Evolutionary conservation across 2,888 invertebrate species (phyloP).

Genomic region (Nysson spinosus): DNA sequence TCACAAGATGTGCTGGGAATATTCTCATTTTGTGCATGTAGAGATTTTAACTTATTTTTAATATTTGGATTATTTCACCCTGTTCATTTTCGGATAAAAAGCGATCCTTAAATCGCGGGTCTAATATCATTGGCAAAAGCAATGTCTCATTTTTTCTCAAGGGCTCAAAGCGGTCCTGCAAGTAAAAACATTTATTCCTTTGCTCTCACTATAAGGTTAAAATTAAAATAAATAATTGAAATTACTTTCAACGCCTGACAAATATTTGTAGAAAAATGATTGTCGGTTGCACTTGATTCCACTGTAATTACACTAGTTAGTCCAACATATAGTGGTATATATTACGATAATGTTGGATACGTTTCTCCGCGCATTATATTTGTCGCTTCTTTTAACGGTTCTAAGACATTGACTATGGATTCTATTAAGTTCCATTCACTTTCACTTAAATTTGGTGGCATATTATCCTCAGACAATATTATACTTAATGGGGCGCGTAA

Average conservation of each 20-base stretch:
- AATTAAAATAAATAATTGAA: conserved; percentile 1
- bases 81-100: background rate
- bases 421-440: background rate
- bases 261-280: background rate
- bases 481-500: background rate
- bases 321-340: background rate
- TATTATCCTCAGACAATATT: too few species aligned
- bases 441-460: background rate
- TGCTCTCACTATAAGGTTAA: background rate
- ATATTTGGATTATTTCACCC: background rate
- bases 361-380: background rate
- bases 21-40: background rate
- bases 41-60: background rate
- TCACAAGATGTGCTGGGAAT: background rate
- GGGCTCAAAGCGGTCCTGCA: background rate
- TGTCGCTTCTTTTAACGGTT: background rate
- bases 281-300: background rate
- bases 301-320: background rate
- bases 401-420: background rate
- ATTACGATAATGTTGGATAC: background rate
- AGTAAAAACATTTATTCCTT: background rate
- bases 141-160: background rate
- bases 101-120: background rate
- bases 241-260: conserved; percentile 1
- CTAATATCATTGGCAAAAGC: conserved; percentile 1